Percentiles rank a stretch among this genome's conserved stretches.
phyloP scores from a whole-genome alignment of 1,140 invertebrate genomes.

The Aculops lycopersici region DNA sequence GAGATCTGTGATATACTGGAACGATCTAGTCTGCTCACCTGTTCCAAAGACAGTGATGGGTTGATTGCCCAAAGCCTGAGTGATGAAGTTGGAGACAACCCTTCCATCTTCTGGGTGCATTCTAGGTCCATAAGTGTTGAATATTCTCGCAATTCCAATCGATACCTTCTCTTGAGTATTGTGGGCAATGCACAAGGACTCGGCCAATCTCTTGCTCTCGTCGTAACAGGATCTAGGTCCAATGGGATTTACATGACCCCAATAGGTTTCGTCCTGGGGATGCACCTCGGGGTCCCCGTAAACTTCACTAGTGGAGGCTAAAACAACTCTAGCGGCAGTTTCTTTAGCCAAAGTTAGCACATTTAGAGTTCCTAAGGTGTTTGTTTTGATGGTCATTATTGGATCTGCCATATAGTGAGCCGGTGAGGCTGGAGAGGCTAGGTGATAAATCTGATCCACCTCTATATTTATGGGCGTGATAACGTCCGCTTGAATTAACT shows the following conservation, averaged over 20 bases:
- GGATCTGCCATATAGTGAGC: slow-evolving; percentile 99
- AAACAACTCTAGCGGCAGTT: slow-evolving; percentile 64
- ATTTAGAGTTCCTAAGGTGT: slow-evolving; percentile 96
- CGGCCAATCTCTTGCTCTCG: slow-evolving; percentile 86
- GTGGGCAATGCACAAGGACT: slow-evolving; percentile 85
- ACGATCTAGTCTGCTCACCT: slow-evolving; percentile 81
- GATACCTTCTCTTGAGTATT: slow-evolving; percentile 76
- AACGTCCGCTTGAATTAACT: slow-evolving; percentile 92
- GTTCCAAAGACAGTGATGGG: slow-evolving; percentile 85
- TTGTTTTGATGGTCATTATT: slow-evolving; percentile 97
- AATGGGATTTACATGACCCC: slow-evolving; percentile 97
- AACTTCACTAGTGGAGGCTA: slow-evolving; percentile 92
- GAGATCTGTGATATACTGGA: slow-evolving; percentile 89
- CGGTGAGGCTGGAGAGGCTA: slow-evolving; percentile 89
- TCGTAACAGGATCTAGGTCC: slow-evolving; percentile 78
- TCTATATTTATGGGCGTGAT: slow-evolving; percentile 90
- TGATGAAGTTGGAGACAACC: slow-evolving; percentile 92
- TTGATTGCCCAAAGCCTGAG: slow-evolving; percentile 74
- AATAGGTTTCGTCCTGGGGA: slow-evolving; percentile 77
- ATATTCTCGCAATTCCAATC: slow-evolving; percentile 81
- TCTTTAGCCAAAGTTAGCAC: slow-evolving; percentile 72
- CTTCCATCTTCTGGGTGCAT: slow-evolving; percentile 98
- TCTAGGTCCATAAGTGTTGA: slow-evolving; percentile 95
- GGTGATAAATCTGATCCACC: slow-evolving; percentile 95
- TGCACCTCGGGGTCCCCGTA: slow-evolving; percentile 92